Conservation (phyloP, 2,888 invertebrate species). For the Teinopalpus imperialis region DNA sequence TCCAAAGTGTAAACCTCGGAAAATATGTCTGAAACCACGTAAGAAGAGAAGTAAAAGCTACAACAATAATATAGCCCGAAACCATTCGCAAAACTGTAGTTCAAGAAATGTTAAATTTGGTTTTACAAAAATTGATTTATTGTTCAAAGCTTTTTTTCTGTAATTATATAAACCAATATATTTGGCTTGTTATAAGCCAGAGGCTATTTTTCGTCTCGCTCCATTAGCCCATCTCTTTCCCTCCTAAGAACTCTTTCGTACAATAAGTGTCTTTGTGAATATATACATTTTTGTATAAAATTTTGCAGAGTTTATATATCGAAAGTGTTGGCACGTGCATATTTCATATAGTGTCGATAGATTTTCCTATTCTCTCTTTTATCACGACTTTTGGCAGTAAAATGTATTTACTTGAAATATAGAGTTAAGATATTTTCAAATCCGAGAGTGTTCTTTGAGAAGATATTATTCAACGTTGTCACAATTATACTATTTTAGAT, state of each 20-base stretch:
- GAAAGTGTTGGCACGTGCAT: conserved; percentile 14
- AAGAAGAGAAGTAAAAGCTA: too few relatives aligned
- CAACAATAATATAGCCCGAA: too few relatives aligned
- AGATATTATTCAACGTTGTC: conserved; percentile 4
- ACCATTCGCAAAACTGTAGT: too few relatives aligned
- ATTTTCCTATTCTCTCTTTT: conserved; percentile 18
- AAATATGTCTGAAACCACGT: too few relatives aligned
- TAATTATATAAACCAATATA: conserved; percentile 11
- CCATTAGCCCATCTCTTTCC: conserved; percentile 3
- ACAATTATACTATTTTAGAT: conserved; percentile 1
- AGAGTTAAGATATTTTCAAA: conserved; percentile 13
- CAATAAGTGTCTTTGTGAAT: conserved; percentile 13
- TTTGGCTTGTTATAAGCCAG: neutral
- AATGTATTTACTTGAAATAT: conserved; percentile 22
- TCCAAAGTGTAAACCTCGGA: too few relatives aligned
- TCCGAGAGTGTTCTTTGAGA: neutral
- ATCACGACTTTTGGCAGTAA: conserved; percentile 19
- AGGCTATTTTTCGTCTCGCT: conserved; percentile 5
- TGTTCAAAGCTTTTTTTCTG: conserved; percentile 9
- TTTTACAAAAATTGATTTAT: conserved; percentile 5
- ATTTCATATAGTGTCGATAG: conserved; percentile 22
- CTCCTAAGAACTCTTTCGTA: neutral
- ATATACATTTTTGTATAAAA: conserved; percentile 18
- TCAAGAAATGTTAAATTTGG: conserved; percentile 2
- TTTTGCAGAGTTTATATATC: conserved; percentile 7